Base-by-base conservation (phyloP, 2,888 invertebrate genomes). In the Eubasilissa splendida region DNA sequence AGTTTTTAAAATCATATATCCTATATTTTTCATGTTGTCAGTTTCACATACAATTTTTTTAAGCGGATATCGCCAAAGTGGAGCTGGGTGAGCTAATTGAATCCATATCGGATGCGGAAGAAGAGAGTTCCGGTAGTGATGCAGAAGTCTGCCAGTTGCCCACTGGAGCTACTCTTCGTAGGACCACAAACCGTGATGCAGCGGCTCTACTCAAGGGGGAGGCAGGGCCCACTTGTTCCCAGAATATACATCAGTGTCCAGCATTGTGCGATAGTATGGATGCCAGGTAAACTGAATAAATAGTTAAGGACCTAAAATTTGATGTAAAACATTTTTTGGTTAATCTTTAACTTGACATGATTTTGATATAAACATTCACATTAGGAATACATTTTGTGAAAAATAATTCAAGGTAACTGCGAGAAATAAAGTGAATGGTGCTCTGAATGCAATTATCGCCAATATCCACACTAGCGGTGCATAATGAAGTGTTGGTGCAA, bases 31-130 rank as follows among this genome's bases (percentile, higher is more conserved):
- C 42, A 42, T 2, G 42, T 42, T 1, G 42, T 42, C 42, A 42
- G 42, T 42, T 42, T 42, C 42, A 42, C 42, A 5, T 42, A 42
- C 42, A 42, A 42, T 42, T 42, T 42, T 42, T 42, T 42, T 42
- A 42, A 42, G 42, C 91, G 0, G 91, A 91, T 82, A 85, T 90
- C 75, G 89, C 90, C 84, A 87, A 88, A 1, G 87, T 90, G 0
- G 90, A 91, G 63, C 85, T 91, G 10, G 84, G 85, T 54, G 88
- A 89, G 83, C 85, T 89, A 11, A 92, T 92, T 0, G 92, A 92
- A 85, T 92, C 92, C 0, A 92, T 93, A 33, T 93, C 93, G 66
- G 93, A 93, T 80, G 91, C 90, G n/a, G 92, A 92, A 85, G 93
- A 93, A 80, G 91, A 90, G 81, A 92, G 92, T 0, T 92, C 91